Evolutionary conservation across 2,113 vertebrate genomes (phyloP).

Genomic region (Dipodomys stephensi): DNA sequence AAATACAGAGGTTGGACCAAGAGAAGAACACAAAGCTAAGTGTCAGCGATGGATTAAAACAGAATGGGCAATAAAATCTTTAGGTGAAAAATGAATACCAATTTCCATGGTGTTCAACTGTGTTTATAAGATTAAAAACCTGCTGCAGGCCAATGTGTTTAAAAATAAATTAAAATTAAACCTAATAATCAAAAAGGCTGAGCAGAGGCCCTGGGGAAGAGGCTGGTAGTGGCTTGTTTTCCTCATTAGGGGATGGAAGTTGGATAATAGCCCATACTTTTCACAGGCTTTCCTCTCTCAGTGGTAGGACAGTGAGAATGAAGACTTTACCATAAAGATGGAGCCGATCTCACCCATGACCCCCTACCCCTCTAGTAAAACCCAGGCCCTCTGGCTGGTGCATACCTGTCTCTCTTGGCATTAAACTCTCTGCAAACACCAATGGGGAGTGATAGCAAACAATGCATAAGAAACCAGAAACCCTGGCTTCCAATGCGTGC

Average conservation of each 20-base stretch:
- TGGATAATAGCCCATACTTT: neutral
- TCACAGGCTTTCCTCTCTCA: neutral
- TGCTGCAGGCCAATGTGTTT: neutral
- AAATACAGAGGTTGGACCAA: neutral
- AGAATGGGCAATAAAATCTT: neutral
- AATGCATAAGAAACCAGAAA: neutral
- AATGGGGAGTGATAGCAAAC: neutral
- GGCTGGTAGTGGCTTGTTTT: neutral
- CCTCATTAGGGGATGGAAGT: neutral
- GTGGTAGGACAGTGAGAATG: neutral
- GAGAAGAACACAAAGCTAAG: neutral
- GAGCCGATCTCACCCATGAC: rapidly evolving
- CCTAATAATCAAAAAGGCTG: slow-evolving; percentile 21
- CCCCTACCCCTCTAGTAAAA: rapidly evolving
- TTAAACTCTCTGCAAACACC: neutral
- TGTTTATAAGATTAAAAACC: slow-evolving; percentile 27
- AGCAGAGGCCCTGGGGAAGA: neutral
- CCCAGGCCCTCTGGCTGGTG: too few relatives aligned
- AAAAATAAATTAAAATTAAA: slow-evolving; percentile 9
- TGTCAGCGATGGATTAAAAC: neutral
- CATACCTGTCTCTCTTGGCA: neutral
- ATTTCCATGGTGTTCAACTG: neutral
- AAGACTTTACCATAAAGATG: neutral
- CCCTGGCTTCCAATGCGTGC: rapidly evolving
- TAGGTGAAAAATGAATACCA: neutral